These are phyloP conservation scores for Morus bassanus DNA, from an alignment of 2,797 vertebrate genomes.

Conservation along the genomic window DNA sequence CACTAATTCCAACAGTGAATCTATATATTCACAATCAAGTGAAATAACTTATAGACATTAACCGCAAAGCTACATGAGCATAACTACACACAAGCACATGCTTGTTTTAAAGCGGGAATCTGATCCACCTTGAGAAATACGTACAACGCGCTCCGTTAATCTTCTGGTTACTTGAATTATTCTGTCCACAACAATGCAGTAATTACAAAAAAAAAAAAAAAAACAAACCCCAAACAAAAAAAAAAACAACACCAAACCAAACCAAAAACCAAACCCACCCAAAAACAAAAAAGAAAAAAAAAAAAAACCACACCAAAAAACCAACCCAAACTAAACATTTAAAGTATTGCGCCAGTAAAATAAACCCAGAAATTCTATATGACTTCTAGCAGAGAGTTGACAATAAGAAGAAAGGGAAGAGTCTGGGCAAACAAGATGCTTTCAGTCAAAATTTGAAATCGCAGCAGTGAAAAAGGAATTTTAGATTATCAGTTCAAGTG, in stretches of 20 bases:
- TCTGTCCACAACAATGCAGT: neutral
- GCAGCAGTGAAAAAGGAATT: neutral
- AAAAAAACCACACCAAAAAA: neutral
- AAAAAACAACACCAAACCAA: neutral
- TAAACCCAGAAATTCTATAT: neutral
- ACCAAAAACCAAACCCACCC: neutral
- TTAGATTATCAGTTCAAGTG: neutral
- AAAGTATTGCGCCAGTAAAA: neutral
- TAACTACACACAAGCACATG: constrained; percentile 29
- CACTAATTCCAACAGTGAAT: constrained; percentile 37
- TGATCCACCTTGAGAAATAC: neutral
- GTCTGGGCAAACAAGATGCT: neutral
- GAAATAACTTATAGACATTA: neutral
- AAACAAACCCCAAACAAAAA: neutral
- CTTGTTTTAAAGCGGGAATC: constrained; percentile 4
- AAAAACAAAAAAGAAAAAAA: neutral
- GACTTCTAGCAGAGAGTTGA: neutral
- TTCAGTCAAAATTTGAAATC: neutral
- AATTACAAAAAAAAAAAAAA: neutral
- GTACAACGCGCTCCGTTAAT: neutral
- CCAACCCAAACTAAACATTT: neutral
- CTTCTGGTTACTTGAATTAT: neutral
- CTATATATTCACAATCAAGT: neutral
- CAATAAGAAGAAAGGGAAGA: neutral
- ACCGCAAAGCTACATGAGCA: neutral